Conservation (phyloP, 2,888 invertebrate species). For the Torymus auratus region DNA sequence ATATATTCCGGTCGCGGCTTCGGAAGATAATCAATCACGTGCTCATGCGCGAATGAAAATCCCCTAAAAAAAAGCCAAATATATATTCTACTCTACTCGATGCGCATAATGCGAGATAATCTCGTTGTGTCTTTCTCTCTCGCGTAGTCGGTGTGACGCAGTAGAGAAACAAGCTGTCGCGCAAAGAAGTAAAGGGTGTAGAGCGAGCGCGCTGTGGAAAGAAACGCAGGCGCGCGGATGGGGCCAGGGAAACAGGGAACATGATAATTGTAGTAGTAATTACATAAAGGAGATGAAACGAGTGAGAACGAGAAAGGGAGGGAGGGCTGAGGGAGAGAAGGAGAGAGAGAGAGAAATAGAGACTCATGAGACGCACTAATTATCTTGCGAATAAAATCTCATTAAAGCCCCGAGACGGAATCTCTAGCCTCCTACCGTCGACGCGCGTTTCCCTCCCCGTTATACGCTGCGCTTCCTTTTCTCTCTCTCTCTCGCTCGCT, state of each 20-base stretch:
- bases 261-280: slow-evolving; percentile 68
- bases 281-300: slow-evolving; percentile 63
- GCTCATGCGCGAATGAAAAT: too few species aligned
- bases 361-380: slow-evolving; percentile 69
- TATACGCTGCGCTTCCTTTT: neutral
- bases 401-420: slow-evolving; percentile 66
- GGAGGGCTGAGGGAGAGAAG: slow-evolving; percentile 49
- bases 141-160: neutral
- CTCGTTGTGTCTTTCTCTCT: neutral
- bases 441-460: slow-evolving; percentile 54
- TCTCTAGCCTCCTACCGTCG: slow-evolving; percentile 64
- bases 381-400: slow-evolving; percentile 69
- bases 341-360: slow-evolving; percentile 58
- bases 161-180: slow-evolving; percentile 7
- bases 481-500: slow-evolving; percentile 4
- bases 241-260: slow-evolving; percentile 36
- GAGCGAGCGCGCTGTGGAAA: neutral
- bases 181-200: slow-evolving; percentile 7
- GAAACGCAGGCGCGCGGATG: neutral
- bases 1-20: too few species aligned
- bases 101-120: neutral
- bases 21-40: too few species aligned
- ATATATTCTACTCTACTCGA: too few species aligned
- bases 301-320: slow-evolving; percentile 44
- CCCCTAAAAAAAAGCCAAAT: too few species aligned